These are phyloP conservation scores for Hirtodrosophila confusa DNA, from an alignment of 2,888 invertebrate genomes.

Conservation along the genomic window DNA sequence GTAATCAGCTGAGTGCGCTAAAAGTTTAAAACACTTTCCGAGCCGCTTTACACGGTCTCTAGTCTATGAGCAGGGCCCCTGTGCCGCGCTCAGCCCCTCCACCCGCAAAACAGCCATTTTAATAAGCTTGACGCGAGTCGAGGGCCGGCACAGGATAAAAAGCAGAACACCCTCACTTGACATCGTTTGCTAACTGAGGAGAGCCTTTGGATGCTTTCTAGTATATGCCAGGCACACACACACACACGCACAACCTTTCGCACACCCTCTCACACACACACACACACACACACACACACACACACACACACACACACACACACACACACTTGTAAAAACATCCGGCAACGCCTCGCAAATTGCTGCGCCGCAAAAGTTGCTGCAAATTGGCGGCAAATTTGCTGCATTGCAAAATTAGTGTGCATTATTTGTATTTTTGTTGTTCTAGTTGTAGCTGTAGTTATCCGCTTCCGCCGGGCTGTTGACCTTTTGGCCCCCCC, in stretches of 20 bases:
- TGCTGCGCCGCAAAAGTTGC: conserved; percentile 26
- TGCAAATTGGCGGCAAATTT: conserved; percentile 48
- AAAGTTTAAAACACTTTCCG: conserved; percentile 50
- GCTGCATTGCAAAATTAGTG: conserved; percentile 55
- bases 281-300: conserved; percentile 11
- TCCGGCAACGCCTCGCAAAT: conserved; percentile 44
- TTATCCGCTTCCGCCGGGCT: not conserved
- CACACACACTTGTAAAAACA: conserved; percentile 21
- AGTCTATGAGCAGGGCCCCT: conserved; percentile 8
- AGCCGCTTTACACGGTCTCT: conserved; percentile 16
- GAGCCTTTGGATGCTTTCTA: conserved; percentile 35
- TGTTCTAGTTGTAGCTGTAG: not conserved
- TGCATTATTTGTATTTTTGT: conserved; percentile 26
- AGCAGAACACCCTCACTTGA: conserved; percentile 55
- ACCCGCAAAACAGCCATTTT: conserved; percentile 37
- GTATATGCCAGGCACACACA: conserved; percentile 15
- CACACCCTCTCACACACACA: conserved; percentile 11
- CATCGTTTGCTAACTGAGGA: conserved; percentile 45
- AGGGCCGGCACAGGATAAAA: conserved; percentile 23
- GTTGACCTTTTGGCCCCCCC: conserved; percentile 2
- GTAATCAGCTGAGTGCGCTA: conserved; percentile 55
- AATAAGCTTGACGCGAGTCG: conserved; percentile 58
- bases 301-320: conserved; percentile 6
- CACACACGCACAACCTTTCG: conserved; percentile 2
- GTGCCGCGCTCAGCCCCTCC: not conserved